These are phyloP conservation scores for Esox niger DNA, from an alignment of 2,113 vertebrate genomes.

Conservation along the genomic window DNA sequence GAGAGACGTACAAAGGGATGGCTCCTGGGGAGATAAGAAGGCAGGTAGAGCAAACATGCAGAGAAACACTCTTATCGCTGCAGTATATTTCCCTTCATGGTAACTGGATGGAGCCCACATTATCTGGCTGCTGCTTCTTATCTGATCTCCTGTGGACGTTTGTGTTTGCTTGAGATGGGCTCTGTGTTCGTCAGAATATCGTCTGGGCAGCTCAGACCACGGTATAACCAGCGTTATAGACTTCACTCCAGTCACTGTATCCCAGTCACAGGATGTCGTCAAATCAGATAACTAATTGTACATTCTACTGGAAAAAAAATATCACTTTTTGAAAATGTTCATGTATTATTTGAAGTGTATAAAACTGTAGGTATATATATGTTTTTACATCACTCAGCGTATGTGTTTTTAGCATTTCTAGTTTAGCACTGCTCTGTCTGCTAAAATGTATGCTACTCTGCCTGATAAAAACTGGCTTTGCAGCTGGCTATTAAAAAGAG, in stretches of 20 bases:
- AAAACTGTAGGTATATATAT: too few relatives aligned
- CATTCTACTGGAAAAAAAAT: too few relatives aligned
- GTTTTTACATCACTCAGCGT: too few relatives aligned
- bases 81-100: conserved; percentile 32
- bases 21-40: conserved; percentile 52
- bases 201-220: background rate
- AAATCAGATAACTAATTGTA: too few relatives aligned
- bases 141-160: conserved; percentile 47
- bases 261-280: too few relatives aligned
- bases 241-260: too few relatives aligned
- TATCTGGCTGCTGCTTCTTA: conserved; percentile 35
- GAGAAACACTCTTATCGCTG: conserved; percentile 42
- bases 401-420: background rate
- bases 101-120: conserved; percentile 39
- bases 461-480: background rate
- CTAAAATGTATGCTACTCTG: too few relatives aligned
- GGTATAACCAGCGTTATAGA: too few relatives aligned
- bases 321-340: too few relatives aligned
- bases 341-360: too few relatives aligned
- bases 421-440: background rate
- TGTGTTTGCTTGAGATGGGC: conserved; percentile 33
- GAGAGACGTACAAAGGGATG: conserved; percentile 31
- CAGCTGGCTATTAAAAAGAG: background rate
- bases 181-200: conserved; percentile 22
- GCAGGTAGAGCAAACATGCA: conserved; percentile 43